Evolutionary conservation across 2,797 vertebrate species (phyloP), one percentile per base, ranked within the genome.

Genomic region (Dendrocincla fuliginosa): DNA sequence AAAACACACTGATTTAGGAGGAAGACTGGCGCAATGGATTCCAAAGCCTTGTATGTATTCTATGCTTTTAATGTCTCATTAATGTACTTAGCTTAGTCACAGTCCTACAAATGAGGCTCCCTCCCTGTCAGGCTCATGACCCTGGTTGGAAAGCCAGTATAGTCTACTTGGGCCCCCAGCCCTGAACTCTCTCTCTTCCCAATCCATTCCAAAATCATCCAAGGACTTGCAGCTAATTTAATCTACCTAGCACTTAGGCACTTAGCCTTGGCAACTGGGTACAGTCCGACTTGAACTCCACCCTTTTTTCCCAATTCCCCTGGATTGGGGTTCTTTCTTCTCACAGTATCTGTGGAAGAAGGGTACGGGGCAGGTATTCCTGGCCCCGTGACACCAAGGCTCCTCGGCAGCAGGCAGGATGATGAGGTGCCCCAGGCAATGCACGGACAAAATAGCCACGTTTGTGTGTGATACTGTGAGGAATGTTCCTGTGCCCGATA

Each of bases 391-490:
- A 11, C 67, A 10, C 12, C 16, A 16, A 41, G 27, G 35, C 14
- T 30, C 49, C 47, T 33, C 3, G 2, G 24, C 11, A 75, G 55
- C 41, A 44, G 56, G 49, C 56, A 56, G 69, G 64, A 74, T 60
- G 50, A 55, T 55, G 52, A 59, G n/a, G 1, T 2, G 2, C 33
- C 42, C 15, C 42, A 73, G 6, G 8, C 17, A 35, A 9, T 0
- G 1, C 5, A 6, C 17, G 61, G 44, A 32, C 17, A 68, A 67
- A 67, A 18, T 6, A 49, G 25, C 30, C 24, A 9, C 32, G 47
- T 84, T 35, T 41, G 23, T 67, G 42, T 30, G 37, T 71, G 60
- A 33, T 20, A 44, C 47, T 55, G 41, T 65, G 64, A 14, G 17
- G 59, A 22, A 52, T 8, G 18, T 27, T 49, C 42, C 37, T 50